Percentiles rank a stretch among this genome's conserved stretches.
phyloP scores from a whole-genome alignment of 2,797 vertebrate species.

The Macropus fuliginosus region DNA sequence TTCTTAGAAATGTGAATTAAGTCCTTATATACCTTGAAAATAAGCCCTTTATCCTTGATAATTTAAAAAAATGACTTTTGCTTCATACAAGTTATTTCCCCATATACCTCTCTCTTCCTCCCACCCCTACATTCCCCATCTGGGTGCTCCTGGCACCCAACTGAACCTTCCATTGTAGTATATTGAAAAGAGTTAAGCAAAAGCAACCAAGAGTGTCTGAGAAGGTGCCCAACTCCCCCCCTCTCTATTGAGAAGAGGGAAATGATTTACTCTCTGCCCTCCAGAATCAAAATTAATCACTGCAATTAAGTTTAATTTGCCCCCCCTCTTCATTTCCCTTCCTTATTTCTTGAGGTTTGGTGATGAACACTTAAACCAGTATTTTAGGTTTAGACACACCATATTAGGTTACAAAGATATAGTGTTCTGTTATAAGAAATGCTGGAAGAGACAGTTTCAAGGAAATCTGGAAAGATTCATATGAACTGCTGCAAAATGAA shows the following conservation, averaged over 20 bases:
- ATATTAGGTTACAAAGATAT: neutral
- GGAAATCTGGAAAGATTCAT: neutral
- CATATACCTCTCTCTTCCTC: neutral
- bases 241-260: neutral
- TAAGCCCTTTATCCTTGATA: neutral
- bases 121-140: neutral
- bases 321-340: neutral
- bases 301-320: neutral
- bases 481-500: neutral
- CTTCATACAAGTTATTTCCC: neutral
- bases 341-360: neutral
- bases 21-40: neutral
- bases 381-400: neutral
- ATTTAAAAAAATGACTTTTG: neutral
- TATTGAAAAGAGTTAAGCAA: neutral
- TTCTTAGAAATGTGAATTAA: neutral
- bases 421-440: no score
- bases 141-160: no score
- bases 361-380: neutral
- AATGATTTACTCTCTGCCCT: neutral
- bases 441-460: neutral
- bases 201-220: neutral
- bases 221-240: neutral
- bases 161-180: neutral
- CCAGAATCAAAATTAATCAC: neutral